Evolutionary conservation across 2,113 vertebrate genomes (phyloP).

Genomic region (Triplophysa dalaica): DNA sequence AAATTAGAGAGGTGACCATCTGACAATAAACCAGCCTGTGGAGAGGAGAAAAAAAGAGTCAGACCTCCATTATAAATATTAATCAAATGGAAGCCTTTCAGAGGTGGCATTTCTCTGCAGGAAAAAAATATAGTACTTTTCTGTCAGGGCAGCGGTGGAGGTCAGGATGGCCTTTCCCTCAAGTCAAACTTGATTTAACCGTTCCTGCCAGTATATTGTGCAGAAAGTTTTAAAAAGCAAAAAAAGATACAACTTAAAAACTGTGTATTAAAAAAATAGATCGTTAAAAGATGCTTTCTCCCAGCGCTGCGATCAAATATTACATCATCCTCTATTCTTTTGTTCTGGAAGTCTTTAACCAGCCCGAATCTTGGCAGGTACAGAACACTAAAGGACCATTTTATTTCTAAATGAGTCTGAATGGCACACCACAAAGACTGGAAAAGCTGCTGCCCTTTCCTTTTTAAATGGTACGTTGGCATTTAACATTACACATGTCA

Average conservation of each 20-base stretch:
- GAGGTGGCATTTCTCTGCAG: slow-evolving; percentile 71
- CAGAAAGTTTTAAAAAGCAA: slow-evolving; percentile 22
- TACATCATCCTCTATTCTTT: slow-evolving; percentile 39
- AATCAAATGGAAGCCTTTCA: slow-evolving; percentile 76
- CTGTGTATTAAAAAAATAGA: not conserved
- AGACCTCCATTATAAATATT: slow-evolving; percentile 72
- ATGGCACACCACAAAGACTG: slow-evolving; percentile 81
- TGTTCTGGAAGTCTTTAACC: slow-evolving; percentile 37
- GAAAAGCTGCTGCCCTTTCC: slow-evolving; percentile 79
- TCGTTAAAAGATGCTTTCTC: not conserved
- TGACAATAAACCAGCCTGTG: slow-evolving; percentile 65
- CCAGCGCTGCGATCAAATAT: slow-evolving; percentile 33
- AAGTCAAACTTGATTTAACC: slow-evolving; percentile 59
- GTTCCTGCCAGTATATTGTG: slow-evolving; percentile 40
- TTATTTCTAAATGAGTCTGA: slow-evolving; percentile 75
- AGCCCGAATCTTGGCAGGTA: slow-evolving; percentile 58
- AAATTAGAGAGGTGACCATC: slow-evolving; percentile 64
- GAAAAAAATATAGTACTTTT: slow-evolving; percentile 68
- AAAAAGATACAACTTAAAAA: slow-evolving; percentile 1
- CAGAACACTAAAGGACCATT: slow-evolving; percentile 67
- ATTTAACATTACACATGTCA: slow-evolving; percentile 82
- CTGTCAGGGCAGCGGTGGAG: slow-evolving; percentile 73
- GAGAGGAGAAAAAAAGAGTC: slow-evolving; percentile 68
- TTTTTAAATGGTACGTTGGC: slow-evolving; percentile 84
- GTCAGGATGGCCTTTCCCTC: slow-evolving; percentile 73